Evolutionary conservation across 2,113 vertebrate species (phyloP).

Genomic region (Microcebus lehilahytsara): DNA sequence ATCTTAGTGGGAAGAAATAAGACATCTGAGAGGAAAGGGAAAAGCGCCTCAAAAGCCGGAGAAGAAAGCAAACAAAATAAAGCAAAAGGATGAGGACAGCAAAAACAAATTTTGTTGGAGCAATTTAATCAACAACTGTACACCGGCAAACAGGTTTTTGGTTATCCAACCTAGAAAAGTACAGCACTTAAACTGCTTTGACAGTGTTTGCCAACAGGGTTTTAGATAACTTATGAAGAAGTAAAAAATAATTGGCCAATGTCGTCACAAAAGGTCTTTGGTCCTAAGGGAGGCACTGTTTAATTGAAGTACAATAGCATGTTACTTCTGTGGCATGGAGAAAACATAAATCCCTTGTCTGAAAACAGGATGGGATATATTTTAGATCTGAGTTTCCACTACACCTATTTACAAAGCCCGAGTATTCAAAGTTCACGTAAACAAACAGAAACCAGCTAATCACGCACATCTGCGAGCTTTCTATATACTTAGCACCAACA

Average conservation of each 20-base stretch:
- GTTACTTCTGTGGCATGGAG: not conserved
- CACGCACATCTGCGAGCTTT: not conserved
- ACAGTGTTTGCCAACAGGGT: not conserved
- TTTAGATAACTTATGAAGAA: not conserved
- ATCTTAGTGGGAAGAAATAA: not conserved
- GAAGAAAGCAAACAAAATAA: not conserved
- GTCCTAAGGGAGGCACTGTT: rapidly evolving
- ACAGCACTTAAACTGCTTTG: rapidly evolving
- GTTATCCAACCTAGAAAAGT: not conserved
- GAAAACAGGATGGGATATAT: not conserved
- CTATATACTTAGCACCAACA: rapidly evolving
- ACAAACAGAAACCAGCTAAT: not conserved
- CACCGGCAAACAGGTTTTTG: rapidly evolving
- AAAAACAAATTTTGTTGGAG: not conserved
- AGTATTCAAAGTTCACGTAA: not conserved
- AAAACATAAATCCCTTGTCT: not conserved
- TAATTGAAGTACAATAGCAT: rapidly evolving
- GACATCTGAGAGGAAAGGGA: not conserved
- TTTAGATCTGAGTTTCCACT: not conserved
- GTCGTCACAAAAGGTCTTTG: not conserved
- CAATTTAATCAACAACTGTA: rapidly evolving
- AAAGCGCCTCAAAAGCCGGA: not conserved
- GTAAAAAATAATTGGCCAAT: not conserved
- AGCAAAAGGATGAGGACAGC: not conserved
- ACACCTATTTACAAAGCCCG: not conserved